These are phyloP conservation scores for Muntiacus reevesi DNA, from an alignment of 2,113 vertebrate genomes.

Conservation along the genomic window DNA sequence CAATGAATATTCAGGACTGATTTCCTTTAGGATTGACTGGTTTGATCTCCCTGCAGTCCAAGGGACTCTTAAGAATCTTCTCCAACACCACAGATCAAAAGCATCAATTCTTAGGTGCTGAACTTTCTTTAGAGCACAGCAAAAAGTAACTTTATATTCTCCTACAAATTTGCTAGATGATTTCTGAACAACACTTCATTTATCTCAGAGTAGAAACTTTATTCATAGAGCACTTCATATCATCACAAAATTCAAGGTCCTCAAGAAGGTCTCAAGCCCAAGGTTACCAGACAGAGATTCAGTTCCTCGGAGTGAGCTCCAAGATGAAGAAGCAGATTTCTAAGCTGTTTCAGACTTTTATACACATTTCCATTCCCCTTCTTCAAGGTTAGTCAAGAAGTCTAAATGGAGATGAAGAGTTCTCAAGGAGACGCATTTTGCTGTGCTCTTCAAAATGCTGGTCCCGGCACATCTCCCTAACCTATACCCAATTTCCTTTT, in stretches of 20 bases:
- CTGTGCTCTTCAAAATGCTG: background rate
- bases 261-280: background rate
- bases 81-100: background rate
- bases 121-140: background rate
- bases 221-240: background rate
- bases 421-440: background rate
- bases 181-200: background rate
- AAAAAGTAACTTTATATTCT: background rate
- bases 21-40: background rate
- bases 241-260: background rate
- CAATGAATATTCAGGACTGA: background rate
- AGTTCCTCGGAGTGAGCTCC: background rate
- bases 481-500: background rate
- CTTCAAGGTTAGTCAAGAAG: background rate
- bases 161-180: background rate
- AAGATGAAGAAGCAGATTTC: background rate
- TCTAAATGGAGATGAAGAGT: background rate
- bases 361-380: background rate
- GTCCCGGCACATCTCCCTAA: no score
- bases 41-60: background rate
- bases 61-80: background rate
- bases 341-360: background rate
- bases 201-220: background rate
- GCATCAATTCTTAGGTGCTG: background rate
- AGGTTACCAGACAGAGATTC: background rate